Conservation (phyloP, 2,797 vertebrate species). For the Sebastes nivosus region DNA sequence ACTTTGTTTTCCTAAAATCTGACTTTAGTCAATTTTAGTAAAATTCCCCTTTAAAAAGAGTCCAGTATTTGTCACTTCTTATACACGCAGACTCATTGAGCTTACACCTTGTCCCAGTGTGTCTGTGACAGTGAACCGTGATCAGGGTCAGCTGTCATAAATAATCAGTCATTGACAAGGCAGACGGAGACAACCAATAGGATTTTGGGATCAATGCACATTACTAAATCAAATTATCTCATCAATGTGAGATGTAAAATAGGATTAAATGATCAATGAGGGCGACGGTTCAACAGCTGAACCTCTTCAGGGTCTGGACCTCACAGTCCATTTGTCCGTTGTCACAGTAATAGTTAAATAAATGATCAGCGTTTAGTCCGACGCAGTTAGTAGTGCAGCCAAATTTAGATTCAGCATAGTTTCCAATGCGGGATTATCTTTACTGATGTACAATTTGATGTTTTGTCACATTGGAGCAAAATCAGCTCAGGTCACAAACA, state of each 20-base stretch:
- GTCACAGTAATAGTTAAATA: neutral
- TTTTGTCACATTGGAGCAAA: conserved; percentile 3
- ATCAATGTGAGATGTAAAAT: conserved; percentile 45
- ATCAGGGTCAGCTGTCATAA: conserved; percentile 45
- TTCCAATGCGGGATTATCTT: conserved; percentile 6
- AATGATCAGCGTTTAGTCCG: neutral
- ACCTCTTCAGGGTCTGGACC: neutral
- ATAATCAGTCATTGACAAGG: conserved; percentile 20
- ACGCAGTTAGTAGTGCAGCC: neutral
- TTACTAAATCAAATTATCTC: conserved; percentile 48
- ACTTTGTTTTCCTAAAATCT: neutral
- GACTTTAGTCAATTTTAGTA: neutral
- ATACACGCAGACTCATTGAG: neutral
- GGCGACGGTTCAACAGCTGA: conserved; percentile 16
- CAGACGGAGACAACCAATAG: conserved; percentile 1
- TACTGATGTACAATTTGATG: neutral
- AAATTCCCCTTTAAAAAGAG: neutral
- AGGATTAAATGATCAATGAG: conserved; percentile 48
- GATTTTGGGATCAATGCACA: conserved; percentile 52
- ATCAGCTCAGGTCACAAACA: conserved; percentile 23
- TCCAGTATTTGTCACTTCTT: neutral
- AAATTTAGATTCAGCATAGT: neutral
- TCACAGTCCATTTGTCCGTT: neutral
- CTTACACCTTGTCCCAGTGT: neutral
- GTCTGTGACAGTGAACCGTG: conserved; percentile 1